Evolutionary conservation across 1,140 invertebrate genomes (phyloP), one percentile per base, ranked within the genome.

Genomic region (Bombus affinis): DNA sequence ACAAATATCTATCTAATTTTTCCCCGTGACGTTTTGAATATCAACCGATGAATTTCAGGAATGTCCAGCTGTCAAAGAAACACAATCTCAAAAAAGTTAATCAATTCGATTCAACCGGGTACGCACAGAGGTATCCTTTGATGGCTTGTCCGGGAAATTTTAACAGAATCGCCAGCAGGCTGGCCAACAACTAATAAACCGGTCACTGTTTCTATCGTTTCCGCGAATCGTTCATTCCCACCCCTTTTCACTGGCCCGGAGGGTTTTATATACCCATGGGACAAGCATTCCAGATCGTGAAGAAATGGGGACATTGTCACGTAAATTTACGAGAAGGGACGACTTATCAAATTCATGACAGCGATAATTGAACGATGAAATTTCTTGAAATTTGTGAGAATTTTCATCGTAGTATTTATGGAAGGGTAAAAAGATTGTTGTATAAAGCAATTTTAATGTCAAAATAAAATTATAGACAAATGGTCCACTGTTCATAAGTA

Each of bases 321-420:
- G 78, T 82, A 86, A 88, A 86, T 88, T 57, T 72, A 53, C 42
- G 28, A 18, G 62, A 75, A 80, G 35, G 66, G 28, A 13, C 39
- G 39, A 15, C 57, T 65, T 66, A 22, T 22, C 18, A 44, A 35
- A 39, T 85, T 53, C 25, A 76, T 22, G 59, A 13, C 28, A 62
- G 3, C 44, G 47, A 53, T 53, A 22, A 53, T 53, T 53, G 79
- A 22, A 59, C 59, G 68, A 87, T 53, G 47, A 83, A 83, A 87
- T 88, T 88, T 66, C 59, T 9, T 2, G 15, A 66, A 35, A 9
- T 35, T 66, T 22, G 8, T 66, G 28, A 2, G 28, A 62, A 12
- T 62, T n/a, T n/a, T 62, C 12, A 28, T 9, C 59, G 59, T 62
- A 62, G 28, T n/a, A 28, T n/a, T 62, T 62, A 13, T 62, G 13